Base-by-base conservation (phyloP, 2,888 invertebrate genomes). In the Drosophila bunnanda region DNA sequence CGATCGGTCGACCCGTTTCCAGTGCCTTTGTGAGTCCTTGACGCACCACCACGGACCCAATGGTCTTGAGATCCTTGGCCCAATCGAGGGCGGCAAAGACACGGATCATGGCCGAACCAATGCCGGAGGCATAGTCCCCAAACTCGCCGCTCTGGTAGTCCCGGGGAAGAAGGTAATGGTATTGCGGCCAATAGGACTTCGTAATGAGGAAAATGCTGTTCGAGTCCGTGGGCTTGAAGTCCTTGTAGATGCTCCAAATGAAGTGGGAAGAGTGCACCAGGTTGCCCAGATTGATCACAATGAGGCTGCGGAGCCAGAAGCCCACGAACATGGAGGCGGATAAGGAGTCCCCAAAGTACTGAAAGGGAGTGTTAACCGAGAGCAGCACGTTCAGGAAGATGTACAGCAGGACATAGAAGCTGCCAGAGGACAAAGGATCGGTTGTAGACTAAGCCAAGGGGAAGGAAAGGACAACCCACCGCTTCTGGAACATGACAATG, bases 121-220 rank as follows among this genome's bases (percentile, higher is more conserved):
- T 95, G 7, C 96, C 96, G 0, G 88, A 68, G 8, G 94, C 95
- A 83, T 97, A 97, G 48, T 94, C 94, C 4, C 97, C 97, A 77
- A 94, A 97, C 92, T 97, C 97, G 10, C 96, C 95, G n/a, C 94
- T 95, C 88, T 96, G 96, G 92, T 96, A 97, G 88, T 97, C 97
- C 92, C 95, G 95, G 0, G 96, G 96, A 25, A 96, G 91, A 25
- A 96, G 88, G 82, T 97, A 97, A 88, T 97, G 97, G 89, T 96
- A 97, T 72, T 95, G 95, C 0, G 95, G 94, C 97, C 97, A 97
- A 89, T 95, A 95, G 4, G 95, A 95, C 90, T 95, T 96, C 5
- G 94, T 94, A 6, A 97, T 90, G 54, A 97, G 91, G 90, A 97
- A 97, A 10, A 97, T 95, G 74, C 95, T 92, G 90, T 96, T 96